A percentile compares a stretch with the other conserved stretches of the same genome.
phyloP scores from a whole-genome alignment of 2,797 vertebrate species.

The Menidia menidia region DNA sequence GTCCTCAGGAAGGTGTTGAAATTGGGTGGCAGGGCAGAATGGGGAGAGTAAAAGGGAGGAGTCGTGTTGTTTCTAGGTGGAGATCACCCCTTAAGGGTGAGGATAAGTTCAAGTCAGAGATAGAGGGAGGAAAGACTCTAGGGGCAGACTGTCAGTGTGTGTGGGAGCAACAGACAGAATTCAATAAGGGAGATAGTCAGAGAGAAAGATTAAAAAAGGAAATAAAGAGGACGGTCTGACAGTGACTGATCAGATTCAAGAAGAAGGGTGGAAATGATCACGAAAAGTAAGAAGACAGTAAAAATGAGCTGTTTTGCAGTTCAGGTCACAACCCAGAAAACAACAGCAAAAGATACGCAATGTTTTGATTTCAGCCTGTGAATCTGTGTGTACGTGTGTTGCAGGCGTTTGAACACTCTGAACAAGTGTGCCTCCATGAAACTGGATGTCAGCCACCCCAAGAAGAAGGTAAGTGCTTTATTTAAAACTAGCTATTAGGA shows the following conservation, averaged over 20 bases:
- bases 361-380: background rate
- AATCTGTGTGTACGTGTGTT: slow-evolving; percentile 74
- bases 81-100: slow-evolving; percentile 41
- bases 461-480: slow-evolving; percentile 90
- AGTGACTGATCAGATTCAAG: slow-evolving; percentile 25
- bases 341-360: background rate
- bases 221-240: slow-evolving; percentile 19
- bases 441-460: slow-evolving; percentile 95
- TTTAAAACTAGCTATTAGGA: background rate
- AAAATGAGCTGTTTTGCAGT: slow-evolving; percentile 16
- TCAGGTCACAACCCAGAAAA: slow-evolving; percentile 6
- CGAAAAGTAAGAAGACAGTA: slow-evolving; percentile 6
- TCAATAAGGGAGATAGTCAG: slow-evolving; percentile 1
- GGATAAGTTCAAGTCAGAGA: slow-evolving; percentile 45
- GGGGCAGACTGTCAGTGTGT: background rate
- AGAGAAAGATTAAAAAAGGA: slow-evolving; percentile 30
- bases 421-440: slow-evolving; percentile 99
- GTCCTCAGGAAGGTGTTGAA: background rate
- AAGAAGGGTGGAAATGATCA: slow-evolving; percentile 6
- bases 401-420: slow-evolving; percentile 93
- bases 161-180: slow-evolving; percentile 10
- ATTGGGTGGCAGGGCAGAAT: slow-evolving; percentile 26
- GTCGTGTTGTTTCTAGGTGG: slow-evolving; percentile 1
- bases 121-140: slow-evolving; percentile 7
- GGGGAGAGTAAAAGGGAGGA: slow-evolving; percentile 35